Percentiles rank a stretch among this genome's conserved stretches.
Conservation (phyloP, 2,888 invertebrate species). For the Meiosimyza platycephala region DNA sequence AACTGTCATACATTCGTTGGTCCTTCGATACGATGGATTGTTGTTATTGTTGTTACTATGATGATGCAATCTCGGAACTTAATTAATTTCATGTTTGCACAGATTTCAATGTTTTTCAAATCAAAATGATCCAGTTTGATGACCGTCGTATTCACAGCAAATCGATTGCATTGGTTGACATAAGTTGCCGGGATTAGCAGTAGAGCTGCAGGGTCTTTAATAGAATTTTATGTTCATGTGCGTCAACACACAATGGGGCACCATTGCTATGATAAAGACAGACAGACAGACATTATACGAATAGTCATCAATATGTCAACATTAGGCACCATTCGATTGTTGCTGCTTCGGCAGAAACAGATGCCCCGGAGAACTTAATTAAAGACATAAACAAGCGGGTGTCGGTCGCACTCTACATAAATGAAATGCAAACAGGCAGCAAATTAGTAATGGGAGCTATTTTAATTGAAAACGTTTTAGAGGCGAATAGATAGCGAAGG, state of each 20-base stretch:
- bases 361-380: conserved; percentile 22
- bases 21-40: background rate
- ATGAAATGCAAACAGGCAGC: conserved; percentile 5
- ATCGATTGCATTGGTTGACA: conserved; percentile 25
- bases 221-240: background rate
- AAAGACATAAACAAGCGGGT: conserved; percentile 23
- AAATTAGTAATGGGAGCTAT: background rate
- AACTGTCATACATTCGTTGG: conserved; percentile 9
- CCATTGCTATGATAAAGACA: background rate
- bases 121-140: conserved; percentile 26
- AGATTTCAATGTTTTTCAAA: conserved; percentile 51
- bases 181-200: conserved; percentile 30
- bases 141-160: conserved; percentile 22
- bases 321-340: no score
- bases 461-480: conserved; percentile 17
- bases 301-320: no score
- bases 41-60: conserved; percentile 1
- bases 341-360: background rate
- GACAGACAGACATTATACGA: background rate
- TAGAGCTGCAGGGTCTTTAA: background rate
- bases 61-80: conserved; percentile 46
- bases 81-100: conserved; percentile 60
- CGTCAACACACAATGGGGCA: background rate
- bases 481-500: no score
- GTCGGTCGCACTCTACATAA: conserved; percentile 13